Conservation (phyloP, 2,113 vertebrate genomes). For the Numenius arquata region DNA sequence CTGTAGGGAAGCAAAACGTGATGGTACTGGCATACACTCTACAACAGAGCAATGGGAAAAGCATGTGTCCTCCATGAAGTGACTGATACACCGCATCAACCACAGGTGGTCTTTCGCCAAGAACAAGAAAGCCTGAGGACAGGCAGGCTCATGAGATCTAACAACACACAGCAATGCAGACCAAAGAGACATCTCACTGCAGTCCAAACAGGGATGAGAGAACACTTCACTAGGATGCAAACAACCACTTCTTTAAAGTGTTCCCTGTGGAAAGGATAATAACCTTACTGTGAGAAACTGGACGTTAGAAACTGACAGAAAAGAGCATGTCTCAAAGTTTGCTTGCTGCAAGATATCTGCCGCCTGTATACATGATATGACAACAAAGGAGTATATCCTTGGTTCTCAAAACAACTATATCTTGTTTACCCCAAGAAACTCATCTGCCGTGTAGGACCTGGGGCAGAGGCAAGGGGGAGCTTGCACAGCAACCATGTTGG, state of each 20-base stretch:
- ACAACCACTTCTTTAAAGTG: neutral
- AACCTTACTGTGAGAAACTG: too few relatives aligned
- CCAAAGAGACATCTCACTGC: neutral
- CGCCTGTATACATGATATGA: too few relatives aligned
- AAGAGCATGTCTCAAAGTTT: neutral
- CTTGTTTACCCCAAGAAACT: too few relatives aligned
- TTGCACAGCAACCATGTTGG: too few relatives aligned
- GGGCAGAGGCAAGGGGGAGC: too few relatives aligned
- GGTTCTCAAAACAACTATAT: too few relatives aligned
- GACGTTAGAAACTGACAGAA: too few relatives aligned
- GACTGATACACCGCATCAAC: neutral
- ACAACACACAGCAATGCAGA: neutral
- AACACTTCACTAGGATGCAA: neutral
- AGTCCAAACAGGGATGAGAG: neutral
- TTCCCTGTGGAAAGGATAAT: neutral
- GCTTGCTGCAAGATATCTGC: neutral
- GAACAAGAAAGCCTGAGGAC: neutral
- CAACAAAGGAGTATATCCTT: too few relatives aligned
- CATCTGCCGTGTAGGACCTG: too few relatives aligned
- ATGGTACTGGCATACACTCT: neutral
- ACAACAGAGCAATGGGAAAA: neutral
- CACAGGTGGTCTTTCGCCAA: neutral
- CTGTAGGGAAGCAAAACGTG: conserved; percentile 57
- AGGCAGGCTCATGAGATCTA: neutral
- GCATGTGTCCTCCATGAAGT: too few relatives aligned